Evolutionary conservation across 2,113 vertebrate species (phyloP).

Genomic region (Etheostoma spectabile): DNA sequence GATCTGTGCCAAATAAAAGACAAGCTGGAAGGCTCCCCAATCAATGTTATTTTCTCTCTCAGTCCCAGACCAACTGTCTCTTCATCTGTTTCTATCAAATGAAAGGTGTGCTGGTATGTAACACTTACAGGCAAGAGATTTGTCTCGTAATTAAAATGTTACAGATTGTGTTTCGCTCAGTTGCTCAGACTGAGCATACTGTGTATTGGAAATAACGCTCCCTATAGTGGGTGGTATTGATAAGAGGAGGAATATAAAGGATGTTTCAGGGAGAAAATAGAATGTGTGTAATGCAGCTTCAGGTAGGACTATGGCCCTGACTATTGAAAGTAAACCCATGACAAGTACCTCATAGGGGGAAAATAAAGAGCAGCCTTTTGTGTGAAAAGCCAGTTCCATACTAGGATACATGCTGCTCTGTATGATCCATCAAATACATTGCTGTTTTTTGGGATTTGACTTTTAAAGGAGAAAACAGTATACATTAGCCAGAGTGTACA

Average conservation of each 20-base stretch:
- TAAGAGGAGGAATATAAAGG: slow-evolving; percentile 66
- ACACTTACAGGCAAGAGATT: slow-evolving; percentile 74
- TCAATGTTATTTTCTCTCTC: slow-evolving; percentile 81
- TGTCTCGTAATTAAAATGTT: slow-evolving; percentile 78
- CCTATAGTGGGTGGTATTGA: slow-evolving; percentile 65
- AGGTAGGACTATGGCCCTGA: slow-evolving; percentile 1
- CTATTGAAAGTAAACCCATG: slow-evolving; percentile 49
- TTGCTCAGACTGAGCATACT: slow-evolving; percentile 63
- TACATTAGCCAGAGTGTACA: slow-evolving; percentile 69
- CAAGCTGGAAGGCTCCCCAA: slow-evolving; percentile 79
- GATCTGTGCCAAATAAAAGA: slow-evolving; percentile 78
- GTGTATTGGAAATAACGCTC: slow-evolving; percentile 69
- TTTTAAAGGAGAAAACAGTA: slow-evolving; percentile 75
- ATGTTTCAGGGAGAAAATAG: slow-evolving; percentile 49
- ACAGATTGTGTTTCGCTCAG: slow-evolving; percentile 76
- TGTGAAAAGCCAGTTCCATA: slow-evolving; percentile 64
- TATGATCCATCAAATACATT: slow-evolving; percentile 65
- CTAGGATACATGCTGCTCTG: slow-evolving; percentile 46
- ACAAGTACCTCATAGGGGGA: not conserved
- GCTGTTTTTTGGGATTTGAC: slow-evolving; percentile 75
- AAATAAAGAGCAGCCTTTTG: slow-evolving; percentile 14
- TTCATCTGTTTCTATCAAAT: slow-evolving; percentile 83
- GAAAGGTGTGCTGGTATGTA: slow-evolving; percentile 80
- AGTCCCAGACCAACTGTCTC: slow-evolving; percentile 83
- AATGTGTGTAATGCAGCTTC: slow-evolving; percentile 50